Evolutionary conservation across 2,888 invertebrate species (phyloP), one percentile per base, ranked within the genome.

Genomic region (Dichetophora obliterata): DNA sequence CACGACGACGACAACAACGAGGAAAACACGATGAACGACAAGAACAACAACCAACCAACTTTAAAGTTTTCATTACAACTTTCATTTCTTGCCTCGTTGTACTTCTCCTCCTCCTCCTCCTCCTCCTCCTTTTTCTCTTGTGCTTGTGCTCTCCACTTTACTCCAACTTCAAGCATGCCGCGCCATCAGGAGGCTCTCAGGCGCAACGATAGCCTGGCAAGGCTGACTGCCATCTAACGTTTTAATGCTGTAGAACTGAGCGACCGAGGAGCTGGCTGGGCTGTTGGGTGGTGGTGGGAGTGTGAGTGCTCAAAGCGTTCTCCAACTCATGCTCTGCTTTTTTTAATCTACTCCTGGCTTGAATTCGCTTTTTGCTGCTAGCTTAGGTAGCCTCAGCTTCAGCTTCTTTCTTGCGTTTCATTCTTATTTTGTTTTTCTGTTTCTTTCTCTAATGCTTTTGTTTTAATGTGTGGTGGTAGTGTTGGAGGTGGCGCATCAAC

Each of bases 1-100:
- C 24, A 59, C 61, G 73, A 61, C 22, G 27, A 48, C 61, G 73
- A 61, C 22, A n/a, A 48, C 59, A 61, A 50, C 50, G 34, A 19
- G 16, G 16, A 50, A 52, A 69, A 19, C 16, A 69, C 14, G 14
- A 61, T 24, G 61, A 71, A 71, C 50, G 63, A 73, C 73, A 73
- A 73, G 63, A 73, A 66, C 74, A 73, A 65, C 73, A 43, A 43
- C 11, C 43, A 43, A 11, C 43, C 43, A 74, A 74, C 66, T 66
- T 74, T 66, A 65, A 74, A 65, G 74, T 74, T 65, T 74, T 37
- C 74, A 65, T 74, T 74, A 74, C 74, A 74, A 74, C 74, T 74
- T 74, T 74, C 74, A 74, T 74, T 74, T 74, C 74, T 74, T 74
- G 66, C 27, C 52, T 65, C 19, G 63, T 48, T 52, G 22, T 34